phyloP scores from a whole-genome alignment of 2,113 vertebrate species.

The Neotragus pygmaeus region DNA sequence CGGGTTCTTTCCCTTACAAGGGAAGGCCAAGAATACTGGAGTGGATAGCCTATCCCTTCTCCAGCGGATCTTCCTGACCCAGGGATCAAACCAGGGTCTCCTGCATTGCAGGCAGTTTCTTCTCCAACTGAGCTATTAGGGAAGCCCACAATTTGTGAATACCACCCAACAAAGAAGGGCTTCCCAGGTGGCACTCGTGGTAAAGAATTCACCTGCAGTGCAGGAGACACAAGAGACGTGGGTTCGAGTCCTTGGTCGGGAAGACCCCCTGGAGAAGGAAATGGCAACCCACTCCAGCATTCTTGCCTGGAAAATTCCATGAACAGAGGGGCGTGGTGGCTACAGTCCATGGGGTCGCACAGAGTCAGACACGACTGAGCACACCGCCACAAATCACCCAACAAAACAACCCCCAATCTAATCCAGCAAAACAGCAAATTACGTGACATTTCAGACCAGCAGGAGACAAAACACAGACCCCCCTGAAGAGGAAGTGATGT shows the following conservation, averaged over 20 bases:
- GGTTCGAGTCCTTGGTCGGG: neutral
- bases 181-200: neutral
- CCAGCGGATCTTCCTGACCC: neutral
- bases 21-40: neutral
- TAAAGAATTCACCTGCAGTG: neutral
- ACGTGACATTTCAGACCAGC: slow-evolving; percentile 60
- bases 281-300: neutral
- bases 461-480: slow-evolving; percentile 51
- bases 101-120: neutral
- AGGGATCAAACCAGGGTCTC: neutral
- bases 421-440: slow-evolving; percentile 45
- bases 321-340: neutral
- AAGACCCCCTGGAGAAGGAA: neutral
- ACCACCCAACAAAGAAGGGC: neutral
- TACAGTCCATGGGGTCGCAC: neutral
- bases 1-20: neutral
- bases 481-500: slow-evolving; percentile 52
- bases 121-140: neutral
- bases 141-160: neutral
- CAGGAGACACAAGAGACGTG: neutral
- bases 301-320: neutral
- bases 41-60: neutral
- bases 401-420: neutral
- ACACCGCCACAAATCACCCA: neutral
- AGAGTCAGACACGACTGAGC: neutral